Percentiles rank a stretch among this genome's conserved stretches.
These are phyloP conservation scores for Epinephelus coioides DNA, from an alignment of 2,797 vertebrate species.

Conservation along the genomic window DNA sequence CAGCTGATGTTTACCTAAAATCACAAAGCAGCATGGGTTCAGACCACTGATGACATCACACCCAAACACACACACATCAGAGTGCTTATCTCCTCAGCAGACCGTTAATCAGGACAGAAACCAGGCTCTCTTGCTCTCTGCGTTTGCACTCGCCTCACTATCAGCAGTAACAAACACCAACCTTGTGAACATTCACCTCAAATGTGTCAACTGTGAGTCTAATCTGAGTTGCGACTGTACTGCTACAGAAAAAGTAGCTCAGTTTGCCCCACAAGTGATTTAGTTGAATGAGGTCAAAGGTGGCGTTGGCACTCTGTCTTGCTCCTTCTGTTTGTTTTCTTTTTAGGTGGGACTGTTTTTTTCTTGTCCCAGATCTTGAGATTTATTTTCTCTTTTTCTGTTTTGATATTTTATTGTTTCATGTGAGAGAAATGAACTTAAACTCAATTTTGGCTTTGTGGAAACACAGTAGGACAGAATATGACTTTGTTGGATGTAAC, in stretches of 20 bases:
- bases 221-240: background rate
- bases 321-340: slow-evolving; percentile 16
- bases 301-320: slow-evolving; percentile 36
- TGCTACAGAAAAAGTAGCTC: slow-evolving; percentile 4
- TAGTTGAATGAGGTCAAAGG: slow-evolving; percentile 39
- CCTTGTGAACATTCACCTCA: slow-evolving; percentile 7
- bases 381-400: background rate
- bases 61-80: slow-evolving; percentile 1
- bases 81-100: slow-evolving; percentile 35
- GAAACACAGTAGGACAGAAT: background rate
- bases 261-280: slow-evolving; percentile 13
- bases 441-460: background rate
- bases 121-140: slow-evolving; percentile 20
- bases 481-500: background rate
- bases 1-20: slow-evolving; percentile 8
- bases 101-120: slow-evolving; percentile 39
- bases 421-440: background rate
- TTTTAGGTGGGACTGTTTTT: slow-evolving; percentile 4
- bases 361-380: background rate
- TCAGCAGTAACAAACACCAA: slow-evolving; percentile 19
- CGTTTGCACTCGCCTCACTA: slow-evolving; percentile 25
- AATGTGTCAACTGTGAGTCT: background rate
- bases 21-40: slow-evolving; percentile 2
- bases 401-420: background rate
- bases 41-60: slow-evolving; percentile 24